Base-by-base conservation (phyloP, 2,888 invertebrate species). In the Stenolophus ochropezus region DNA sequence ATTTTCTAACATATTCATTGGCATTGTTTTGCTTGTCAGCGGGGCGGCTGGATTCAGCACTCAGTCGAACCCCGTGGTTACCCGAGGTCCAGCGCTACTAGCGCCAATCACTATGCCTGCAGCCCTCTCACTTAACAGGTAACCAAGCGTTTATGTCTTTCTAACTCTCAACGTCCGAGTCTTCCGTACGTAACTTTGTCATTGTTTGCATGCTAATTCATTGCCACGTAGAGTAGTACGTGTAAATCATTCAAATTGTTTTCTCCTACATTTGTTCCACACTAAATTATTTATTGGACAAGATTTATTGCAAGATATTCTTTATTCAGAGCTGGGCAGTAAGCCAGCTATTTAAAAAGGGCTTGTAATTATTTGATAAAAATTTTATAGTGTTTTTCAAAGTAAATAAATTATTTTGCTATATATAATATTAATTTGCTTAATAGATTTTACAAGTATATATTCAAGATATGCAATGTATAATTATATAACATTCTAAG, bases 21-120 rank as follows among this genome's bases (percentile, higher is more conserved):
- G 73, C 61, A 74, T 56, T 79, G 65, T 58, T 82, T 79, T 75
- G 58, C 65, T 74, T 76, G 58, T 25, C 76, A 83, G 83, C 75
- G 82, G 82, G 56, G 82, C 78, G 49, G 79, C 61, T 74, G 83
- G 82, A 56, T 79, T 80, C 51, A 75, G 75, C 49, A 82, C 82
- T 53, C 83, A 83, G 76, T 83, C 83, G 79, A 83, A 83, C 71
- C 81, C 83, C 42, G 81, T 79, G 69, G 58, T 76, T 47, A 61
- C 79, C 85, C 86, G 88, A 86, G 87, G 88, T 84, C 87, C 83
- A 56, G 74, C 88, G 83, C 90, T 91, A 86, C 89, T 92, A 85
- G 91, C 92, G 86, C 92, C 92, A 84, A 92, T 92, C 88, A 91
- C 91, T 89, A 92, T 92, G 90, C 91, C 92, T 85, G 88, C 91